Percentiles rank a stretch among this genome's conserved stretches.
Conservation (phyloP, 2,888 invertebrate species). For the Drosophila koepferae region DNA sequence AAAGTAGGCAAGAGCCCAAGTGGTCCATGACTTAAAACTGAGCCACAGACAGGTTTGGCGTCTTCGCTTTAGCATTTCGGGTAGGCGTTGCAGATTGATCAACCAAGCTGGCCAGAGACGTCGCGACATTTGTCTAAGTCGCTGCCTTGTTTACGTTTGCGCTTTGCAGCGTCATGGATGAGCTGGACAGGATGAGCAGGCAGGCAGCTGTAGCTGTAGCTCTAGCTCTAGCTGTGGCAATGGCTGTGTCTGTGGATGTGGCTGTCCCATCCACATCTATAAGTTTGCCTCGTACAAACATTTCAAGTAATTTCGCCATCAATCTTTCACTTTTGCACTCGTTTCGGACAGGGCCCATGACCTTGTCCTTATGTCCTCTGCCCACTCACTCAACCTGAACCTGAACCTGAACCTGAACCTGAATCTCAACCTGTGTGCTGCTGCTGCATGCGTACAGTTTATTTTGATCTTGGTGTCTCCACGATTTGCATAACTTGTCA, state of each 20-base stretch:
- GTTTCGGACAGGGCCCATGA: conserved; percentile 59
- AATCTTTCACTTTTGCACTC: conserved; percentile 81
- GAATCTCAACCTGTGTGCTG: conserved; percentile 14
- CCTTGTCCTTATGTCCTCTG: conserved; percentile 51
- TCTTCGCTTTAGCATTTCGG: conserved; percentile 52
- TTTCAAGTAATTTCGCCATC: conserved; percentile 82
- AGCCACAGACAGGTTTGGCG: conserved; percentile 63
- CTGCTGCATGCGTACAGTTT: conserved; percentile 68
- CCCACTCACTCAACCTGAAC: conserved; percentile 4
- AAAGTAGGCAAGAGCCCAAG: conserved; percentile 64
- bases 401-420: not conserved
- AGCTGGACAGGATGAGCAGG: not conserved
- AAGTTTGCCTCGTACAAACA: conserved; percentile 46
- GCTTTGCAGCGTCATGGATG: conserved; percentile 57
- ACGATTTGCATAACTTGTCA: conserved; percentile 81
- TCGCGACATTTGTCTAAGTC: conserved; percentile 68
- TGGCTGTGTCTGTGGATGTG: too few relatives aligned
- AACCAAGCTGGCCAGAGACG: conserved; percentile 39
- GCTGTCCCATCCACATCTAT: not conserved
- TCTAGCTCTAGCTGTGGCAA: too few relatives aligned
- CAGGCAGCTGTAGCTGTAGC: too few relatives aligned
- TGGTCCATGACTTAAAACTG: conserved; percentile 37
- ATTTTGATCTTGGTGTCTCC: conserved; percentile 80
- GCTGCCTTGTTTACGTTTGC: conserved; percentile 57
- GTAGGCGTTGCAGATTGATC: conserved; percentile 80